These are phyloP conservation scores for Chinchilla lanigera DNA, from an alignment of 2,113 vertebrate species.

Conservation along the genomic window DNA sequence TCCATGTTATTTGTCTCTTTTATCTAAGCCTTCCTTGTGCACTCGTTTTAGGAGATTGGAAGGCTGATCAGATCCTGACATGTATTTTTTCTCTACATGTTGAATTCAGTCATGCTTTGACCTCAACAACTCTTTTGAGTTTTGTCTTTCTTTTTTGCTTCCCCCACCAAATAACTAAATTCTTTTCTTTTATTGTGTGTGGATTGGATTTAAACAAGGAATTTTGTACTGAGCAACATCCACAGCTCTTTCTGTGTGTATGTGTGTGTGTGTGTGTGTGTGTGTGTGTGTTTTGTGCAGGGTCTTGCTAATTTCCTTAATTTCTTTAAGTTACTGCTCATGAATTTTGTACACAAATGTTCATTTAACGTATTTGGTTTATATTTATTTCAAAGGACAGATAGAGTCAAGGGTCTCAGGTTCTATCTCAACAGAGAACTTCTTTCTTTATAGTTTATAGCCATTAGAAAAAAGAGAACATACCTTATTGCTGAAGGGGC, in stretches of 20 bases:
- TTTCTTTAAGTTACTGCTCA: conserved; percentile 13
- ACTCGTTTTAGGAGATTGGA: not conserved
- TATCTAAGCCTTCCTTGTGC: not conserved
- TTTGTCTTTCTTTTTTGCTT: not conserved
- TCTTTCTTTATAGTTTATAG: conserved; percentile 27
- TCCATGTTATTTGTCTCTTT: not conserved
- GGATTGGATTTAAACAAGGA: not conserved
- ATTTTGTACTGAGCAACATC: not conserved
- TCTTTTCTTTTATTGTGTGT: not conserved
- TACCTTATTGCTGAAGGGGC: conserved; percentile 62
- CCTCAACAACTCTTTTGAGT: not conserved
- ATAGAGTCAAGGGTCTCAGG: not conserved
- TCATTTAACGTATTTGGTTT: conserved; percentile 19
- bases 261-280: not conserved
- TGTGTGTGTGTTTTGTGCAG: not conserved
- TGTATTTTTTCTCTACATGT: not conserved
- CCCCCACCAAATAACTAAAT: not conserved
- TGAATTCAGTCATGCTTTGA: not conserved
- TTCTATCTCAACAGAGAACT: not conserved
- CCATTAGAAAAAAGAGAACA: conserved; percentile 39
- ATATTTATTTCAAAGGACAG: conserved; percentile 14
- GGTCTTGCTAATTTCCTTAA: not conserved
- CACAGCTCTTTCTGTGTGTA: not conserved
- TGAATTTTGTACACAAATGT: not conserved
- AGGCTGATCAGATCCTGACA: not conserved